A percentile compares a stretch with the other conserved stretches of the same genome.
These are phyloP conservation scores for Sebastes oblongus DNA, from an alignment of 2,797 vertebrate species.

Conservation along the genomic window DNA sequence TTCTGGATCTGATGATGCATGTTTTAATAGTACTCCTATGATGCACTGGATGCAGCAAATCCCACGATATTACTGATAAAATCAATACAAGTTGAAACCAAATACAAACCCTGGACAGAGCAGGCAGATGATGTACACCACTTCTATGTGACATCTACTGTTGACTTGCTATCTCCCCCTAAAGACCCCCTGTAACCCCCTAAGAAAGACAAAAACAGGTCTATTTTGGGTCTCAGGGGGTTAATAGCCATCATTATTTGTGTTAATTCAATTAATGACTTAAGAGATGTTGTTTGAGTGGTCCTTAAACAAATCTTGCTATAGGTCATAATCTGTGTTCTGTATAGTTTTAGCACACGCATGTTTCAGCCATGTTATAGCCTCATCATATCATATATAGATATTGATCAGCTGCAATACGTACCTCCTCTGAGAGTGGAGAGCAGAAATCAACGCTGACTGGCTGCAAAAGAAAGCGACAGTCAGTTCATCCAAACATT, in stretches of 20 bases:
- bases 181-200: no score
- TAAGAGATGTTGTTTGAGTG: neutral
- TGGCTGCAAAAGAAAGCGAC: constrained; percentile 89
- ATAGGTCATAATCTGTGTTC: neutral
- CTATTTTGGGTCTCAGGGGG: no score
- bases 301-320: neutral
- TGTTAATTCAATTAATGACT: no score
- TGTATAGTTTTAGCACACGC: neutral
- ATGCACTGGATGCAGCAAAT: neutral
- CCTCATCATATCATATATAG: neutral
- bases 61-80: neutral
- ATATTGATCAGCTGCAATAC: constrained; percentile 48
- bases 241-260: no score
- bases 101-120: no score
- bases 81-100: neutral
- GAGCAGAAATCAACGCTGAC: constrained; percentile 91
- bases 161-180: no score
- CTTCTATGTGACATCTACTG: no score
- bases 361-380: neutral
- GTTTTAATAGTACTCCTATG: neutral
- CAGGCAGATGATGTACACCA: no score
- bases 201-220: no score
- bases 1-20: neutral
- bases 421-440: constrained; percentile 96
- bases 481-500: neutral